phyloP scores from a whole-genome alignment of 30 jellyfish, hydroid and myxozoan genomes.

The Cassiopea xamachana region DNA sequence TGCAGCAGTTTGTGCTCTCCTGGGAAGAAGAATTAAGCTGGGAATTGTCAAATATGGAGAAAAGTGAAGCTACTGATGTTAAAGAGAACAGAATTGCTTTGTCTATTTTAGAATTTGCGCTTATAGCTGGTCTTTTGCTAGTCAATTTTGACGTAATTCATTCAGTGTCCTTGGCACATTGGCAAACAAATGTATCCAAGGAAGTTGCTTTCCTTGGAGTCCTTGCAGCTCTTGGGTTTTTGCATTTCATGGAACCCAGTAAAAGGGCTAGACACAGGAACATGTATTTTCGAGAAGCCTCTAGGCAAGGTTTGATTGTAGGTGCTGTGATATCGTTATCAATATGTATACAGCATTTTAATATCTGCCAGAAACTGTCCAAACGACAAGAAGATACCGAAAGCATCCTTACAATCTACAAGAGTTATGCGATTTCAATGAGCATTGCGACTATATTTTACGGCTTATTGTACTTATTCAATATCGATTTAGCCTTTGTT shows the following conservation, averaged over 20 bases:
- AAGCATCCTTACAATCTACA: constrained; percentile 13
- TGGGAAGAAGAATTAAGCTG: too few species aligned
- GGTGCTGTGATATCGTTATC: constrained; percentile 1
- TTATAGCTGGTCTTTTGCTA: neutral
- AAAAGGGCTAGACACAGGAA: constrained; percentile 17
- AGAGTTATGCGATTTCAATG: constrained; percentile 24
- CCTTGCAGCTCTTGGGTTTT: neutral
- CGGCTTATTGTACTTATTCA: constrained; percentile 29
- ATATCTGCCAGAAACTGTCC: neutral
- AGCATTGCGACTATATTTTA: constrained; percentile 22
- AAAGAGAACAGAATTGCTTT: neutral
- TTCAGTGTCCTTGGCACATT: neutral
- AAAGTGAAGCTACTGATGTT: neutral
- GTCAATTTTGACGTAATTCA: neutral
- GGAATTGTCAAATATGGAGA: neutral
- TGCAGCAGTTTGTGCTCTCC: too few species aligned
- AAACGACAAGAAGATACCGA: neutral
- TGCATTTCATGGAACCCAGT: constrained; percentile 15
- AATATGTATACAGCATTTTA: constrained; percentile 3
- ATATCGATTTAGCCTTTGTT: constrained; percentile 40
- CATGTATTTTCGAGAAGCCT: constrained; percentile 20
- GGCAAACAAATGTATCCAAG: neutral
- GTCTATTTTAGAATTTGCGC: neutral
- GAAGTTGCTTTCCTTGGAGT: neutral
- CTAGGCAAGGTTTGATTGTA: constrained; percentile 38